Base-by-base conservation (phyloP, 1,140 invertebrate genomes). In the Drosophila athabasca region DNA sequence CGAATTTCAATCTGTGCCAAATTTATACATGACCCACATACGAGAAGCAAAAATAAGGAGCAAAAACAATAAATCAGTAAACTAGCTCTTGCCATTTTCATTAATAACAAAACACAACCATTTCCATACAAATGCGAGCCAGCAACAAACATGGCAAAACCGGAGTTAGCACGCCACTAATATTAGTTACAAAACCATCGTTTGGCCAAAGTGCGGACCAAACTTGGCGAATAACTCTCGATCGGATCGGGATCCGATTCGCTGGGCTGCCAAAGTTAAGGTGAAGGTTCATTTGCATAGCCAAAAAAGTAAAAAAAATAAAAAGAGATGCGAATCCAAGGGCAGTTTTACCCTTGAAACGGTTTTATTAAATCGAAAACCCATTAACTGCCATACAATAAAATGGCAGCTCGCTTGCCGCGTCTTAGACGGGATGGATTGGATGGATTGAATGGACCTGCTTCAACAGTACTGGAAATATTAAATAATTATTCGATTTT, bases 251-350 rank as follows among this genome's bases (percentile, higher is more conserved):
- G 79, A 66, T 67, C 74, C 62, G 78, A 80, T 70, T 48, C 48
- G 58, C 62, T 26, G 24, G 24, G 24, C 24, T 61, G 61, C 49
- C 44, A 68, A 76, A 76, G 62, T 64, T 67, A 76, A 85, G 77
- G 81, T 69, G 65, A 87, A 81, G 73, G 82, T 61, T 85, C 77
- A 87, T 85, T 85, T 82, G 69, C 81, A 85, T 85, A 62, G 31
- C 52, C 54, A 66, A 48, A 68, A 51, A 62, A 19, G 0, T 19
- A 19, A 19, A 19, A 19, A 19, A 19, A 19, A 19, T 19, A 19
- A 45, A 48, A 64, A 62, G 67, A 66, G 73, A 68, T 68, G 68
- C 79, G 76, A 81, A 78, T 44, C 35, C 67, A 61, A 58, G 62
- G 71, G 74, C 74, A 66, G 69, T 59, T 62, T 82, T 79, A 82